Conservation (phyloP, 2,113 vertebrate genomes). For the Notothenia rossii region DNA sequence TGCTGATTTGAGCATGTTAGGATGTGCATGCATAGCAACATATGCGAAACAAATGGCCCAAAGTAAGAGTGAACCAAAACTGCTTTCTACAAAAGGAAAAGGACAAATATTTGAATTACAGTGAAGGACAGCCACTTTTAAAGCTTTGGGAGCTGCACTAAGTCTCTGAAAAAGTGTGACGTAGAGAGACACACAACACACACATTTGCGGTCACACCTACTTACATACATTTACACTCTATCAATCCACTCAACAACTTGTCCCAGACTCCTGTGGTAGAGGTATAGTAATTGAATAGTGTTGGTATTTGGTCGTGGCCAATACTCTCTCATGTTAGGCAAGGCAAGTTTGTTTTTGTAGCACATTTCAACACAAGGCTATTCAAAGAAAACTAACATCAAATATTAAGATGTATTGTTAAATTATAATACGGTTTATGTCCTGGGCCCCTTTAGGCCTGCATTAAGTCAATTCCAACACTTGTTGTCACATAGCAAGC, state of each 20-base stretch:
- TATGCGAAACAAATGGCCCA: too few species aligned
- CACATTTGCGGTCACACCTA: background rate
- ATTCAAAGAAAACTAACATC: too few species aligned
- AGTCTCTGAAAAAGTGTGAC: background rate
- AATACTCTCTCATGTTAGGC: background rate
- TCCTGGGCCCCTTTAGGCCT: background rate
- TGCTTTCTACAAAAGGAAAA: background rate
- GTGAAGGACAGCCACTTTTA: background rate
- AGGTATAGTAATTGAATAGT: background rate
- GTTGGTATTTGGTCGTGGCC: background rate
- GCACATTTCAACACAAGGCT: too few species aligned
- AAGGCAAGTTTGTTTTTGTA: too few species aligned
- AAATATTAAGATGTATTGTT: background rate
- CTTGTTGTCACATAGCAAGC: background rate
- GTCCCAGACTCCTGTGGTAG: background rate
- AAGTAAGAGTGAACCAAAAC: too few species aligned
- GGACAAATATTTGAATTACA: background rate
- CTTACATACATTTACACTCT: background rate
- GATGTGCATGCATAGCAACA: too few species aligned
- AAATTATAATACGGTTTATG: background rate
- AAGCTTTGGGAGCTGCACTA: background rate
- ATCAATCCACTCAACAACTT: background rate
- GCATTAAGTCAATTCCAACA: slow-evolving; percentile 8
- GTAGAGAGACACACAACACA: background rate
- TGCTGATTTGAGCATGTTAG: too few species aligned